These are phyloP conservation scores for Perodicticus potto DNA, from an alignment of 2,797 vertebrate species.

Conservation along the genomic window DNA sequence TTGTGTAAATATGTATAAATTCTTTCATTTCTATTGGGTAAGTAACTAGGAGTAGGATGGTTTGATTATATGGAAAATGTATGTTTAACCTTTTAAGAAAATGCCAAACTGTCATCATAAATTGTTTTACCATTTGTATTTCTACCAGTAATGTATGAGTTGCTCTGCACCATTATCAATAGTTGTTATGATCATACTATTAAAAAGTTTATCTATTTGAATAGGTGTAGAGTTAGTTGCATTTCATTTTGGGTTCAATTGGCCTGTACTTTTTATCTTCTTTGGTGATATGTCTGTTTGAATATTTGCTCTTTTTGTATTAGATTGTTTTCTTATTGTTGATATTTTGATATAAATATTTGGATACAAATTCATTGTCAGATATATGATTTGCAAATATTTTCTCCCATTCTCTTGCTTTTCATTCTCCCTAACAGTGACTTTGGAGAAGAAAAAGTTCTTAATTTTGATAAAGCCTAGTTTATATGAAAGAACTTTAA, in stretches of 20 bases:
- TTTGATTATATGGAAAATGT: not conserved
- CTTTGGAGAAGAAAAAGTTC: constrained; percentile 1
- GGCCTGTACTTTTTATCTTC: not conserved
- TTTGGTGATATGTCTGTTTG: not conserved
- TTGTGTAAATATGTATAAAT: not conserved
- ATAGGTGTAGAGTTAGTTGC: not conserved
- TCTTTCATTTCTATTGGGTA: not conserved
- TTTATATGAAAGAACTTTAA: not conserved
- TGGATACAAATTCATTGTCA: not conserved
- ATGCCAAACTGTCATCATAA: not conserved
- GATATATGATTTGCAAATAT: constrained; percentile 12
- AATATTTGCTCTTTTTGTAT: not conserved
- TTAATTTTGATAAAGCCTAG: not conserved
- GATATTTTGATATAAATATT: constrained; percentile 9
- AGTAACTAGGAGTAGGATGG: not conserved
- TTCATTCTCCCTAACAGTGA: not conserved
- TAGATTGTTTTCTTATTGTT: not conserved
- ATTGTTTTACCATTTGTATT: not conserved
- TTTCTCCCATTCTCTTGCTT: not conserved
- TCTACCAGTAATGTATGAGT: not conserved
- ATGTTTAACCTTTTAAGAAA: not conserved
- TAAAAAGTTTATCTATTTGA: not conserved
- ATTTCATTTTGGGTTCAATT: constrained; percentile 4
- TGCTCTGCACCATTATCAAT: not conserved
- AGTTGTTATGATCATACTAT: not conserved